These are phyloP conservation scores for Vanessa atalanta DNA, from an alignment of 1,140 invertebrate species.

Conservation along the genomic window DNA sequence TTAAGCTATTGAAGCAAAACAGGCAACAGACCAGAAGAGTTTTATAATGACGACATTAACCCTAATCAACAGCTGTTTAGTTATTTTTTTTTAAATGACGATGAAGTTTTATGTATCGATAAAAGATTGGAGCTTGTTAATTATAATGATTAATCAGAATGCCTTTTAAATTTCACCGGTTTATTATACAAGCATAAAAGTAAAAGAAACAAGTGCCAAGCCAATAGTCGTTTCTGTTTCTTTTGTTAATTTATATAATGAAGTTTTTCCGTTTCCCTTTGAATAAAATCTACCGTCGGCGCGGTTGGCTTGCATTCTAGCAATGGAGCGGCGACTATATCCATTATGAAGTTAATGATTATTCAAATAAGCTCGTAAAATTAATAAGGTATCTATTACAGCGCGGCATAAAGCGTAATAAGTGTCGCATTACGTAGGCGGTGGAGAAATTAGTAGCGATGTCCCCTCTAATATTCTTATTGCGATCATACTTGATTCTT, in stretches of 20 bases:
- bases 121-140: neutral
- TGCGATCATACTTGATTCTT: neutral
- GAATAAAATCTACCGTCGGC: slow-evolving; percentile 1
- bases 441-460: slow-evolving; percentile 4
- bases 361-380: slow-evolving; percentile 39
- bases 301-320: slow-evolving; percentile 6
- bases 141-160: slow-evolving; percentile 6
- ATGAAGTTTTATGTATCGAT: neutral
- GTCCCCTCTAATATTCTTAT: slow-evolving; percentile 13
- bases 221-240: slow-evolving; percentile 2
- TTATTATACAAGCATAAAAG: slow-evolving; percentile 3
- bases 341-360: slow-evolving; percentile 29
- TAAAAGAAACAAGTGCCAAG: slow-evolving; percentile 7
- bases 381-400: slow-evolving; percentile 38
- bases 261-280: slow-evolving; percentile 11
- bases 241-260: slow-evolving; percentile 15
- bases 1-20: slow-evolving; percentile 7
- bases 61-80: slow-evolving; percentile 18
- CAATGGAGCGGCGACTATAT: neutral
- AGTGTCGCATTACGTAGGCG: slow-evolving; percentile 25
- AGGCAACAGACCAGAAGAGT: slow-evolving; percentile 19
- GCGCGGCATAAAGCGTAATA: slow-evolving; percentile 14
- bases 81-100: neutral
- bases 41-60: slow-evolving; percentile 11
- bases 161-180: neutral